phyloP scores from a whole-genome alignment of 2,797 vertebrate genomes.

The Heteromormyrus szaboi region DNA sequence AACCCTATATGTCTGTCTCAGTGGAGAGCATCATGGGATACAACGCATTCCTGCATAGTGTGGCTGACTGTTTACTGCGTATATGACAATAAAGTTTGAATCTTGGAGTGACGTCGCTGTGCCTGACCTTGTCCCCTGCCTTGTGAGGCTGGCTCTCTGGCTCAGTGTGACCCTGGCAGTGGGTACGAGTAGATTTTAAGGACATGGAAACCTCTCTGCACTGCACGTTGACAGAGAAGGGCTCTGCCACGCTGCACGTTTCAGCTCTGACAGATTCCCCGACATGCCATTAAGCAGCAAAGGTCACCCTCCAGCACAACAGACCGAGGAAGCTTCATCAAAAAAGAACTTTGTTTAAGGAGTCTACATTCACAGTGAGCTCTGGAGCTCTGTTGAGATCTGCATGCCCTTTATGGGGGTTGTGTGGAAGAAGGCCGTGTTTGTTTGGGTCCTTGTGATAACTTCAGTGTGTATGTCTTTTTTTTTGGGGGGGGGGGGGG shows the following conservation, averaged over 20 bases:
- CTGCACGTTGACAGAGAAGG: neutral
- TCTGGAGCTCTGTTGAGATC: too few relatives aligned
- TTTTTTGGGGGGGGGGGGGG: neutral
- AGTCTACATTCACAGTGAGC: slow-evolving; percentile 1
- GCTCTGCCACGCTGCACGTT: neutral
- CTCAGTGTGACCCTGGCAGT: neutral
- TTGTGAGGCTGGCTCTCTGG: neutral
- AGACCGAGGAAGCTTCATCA: neutral
- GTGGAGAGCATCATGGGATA: neutral
- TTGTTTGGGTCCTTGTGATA: neutral
- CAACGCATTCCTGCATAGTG: neutral
- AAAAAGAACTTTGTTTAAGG: slow-evolving; percentile 26
- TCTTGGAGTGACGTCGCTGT: neutral
- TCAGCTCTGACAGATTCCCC: slow-evolving; percentile 13
- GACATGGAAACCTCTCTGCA: neutral
- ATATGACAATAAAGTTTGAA: neutral
- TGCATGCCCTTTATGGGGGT: slow-evolving; percentile 32
- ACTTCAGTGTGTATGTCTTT: neutral
- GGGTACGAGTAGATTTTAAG: neutral
- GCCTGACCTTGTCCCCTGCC: neutral
- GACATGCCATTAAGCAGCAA: slow-evolving; percentile 30
- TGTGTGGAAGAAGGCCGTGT: slow-evolving; percentile 1
- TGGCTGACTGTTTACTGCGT: neutral
- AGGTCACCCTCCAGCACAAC: slow-evolving; percentile 25
- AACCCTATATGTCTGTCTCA: neutral